Conservation (phyloP, 1,140 invertebrate genomes). For the Radopholus similis region DNA sequence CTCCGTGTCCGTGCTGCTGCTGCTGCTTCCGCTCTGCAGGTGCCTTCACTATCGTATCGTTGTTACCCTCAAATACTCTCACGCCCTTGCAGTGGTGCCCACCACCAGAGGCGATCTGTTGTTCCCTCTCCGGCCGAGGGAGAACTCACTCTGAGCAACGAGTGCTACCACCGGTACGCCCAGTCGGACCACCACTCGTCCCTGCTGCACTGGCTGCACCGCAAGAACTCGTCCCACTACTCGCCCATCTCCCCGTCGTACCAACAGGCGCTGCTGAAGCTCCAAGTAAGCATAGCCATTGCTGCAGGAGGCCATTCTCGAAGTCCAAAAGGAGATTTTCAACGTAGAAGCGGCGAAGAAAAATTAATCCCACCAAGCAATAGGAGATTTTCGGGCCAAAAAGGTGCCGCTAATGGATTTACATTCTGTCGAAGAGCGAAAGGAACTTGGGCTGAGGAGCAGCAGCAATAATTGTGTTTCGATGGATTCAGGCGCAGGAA, state of each 20-base stretch:
- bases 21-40: neutral
- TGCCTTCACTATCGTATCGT: neutral
- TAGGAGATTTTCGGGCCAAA: too few species aligned
- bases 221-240: constrained; percentile 59
- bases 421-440: too few species aligned
- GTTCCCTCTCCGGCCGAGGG: neutral
- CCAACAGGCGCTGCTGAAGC: constrained; percentile 55
- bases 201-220: constrained; percentile 54
- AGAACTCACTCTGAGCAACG: constrained; percentile 26
- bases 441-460: too few species aligned
- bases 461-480: too few species aligned
- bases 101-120: neutral
- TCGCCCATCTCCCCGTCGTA: constrained; percentile 59
- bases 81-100: neutral
- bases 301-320: too few species aligned
- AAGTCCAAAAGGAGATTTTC: too few species aligned
- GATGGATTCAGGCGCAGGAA: constrained; percentile 50
- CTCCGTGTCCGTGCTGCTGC: neutral
- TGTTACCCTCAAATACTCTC: neutral
- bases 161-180: constrained; percentile 40
- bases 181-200: constrained; percentile 53
- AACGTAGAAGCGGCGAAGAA: too few species aligned
- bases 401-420: too few species aligned
- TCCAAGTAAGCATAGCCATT: constrained; percentile 54
- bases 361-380: too few species aligned